Evolutionary conservation across 2,888 invertebrate genomes (phyloP).

Genomic region (Thera obeliscata): DNA sequence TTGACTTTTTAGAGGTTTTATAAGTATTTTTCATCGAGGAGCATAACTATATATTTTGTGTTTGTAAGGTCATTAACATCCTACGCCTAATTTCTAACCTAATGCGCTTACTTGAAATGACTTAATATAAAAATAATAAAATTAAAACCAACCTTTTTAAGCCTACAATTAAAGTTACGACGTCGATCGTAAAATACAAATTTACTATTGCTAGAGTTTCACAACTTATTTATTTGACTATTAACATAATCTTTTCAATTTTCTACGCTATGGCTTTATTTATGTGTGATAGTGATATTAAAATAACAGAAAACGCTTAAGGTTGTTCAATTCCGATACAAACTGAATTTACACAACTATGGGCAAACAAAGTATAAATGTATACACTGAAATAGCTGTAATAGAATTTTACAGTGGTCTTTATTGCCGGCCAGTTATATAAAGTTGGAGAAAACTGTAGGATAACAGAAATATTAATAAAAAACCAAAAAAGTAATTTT

Average conservation of each 20-base stretch:
- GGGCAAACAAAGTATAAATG: too few relatives aligned
- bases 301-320: background rate
- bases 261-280: slow-evolving; percentile 7
- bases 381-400: too few relatives aligned
- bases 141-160: slow-evolving; percentile 19
- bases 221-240: slow-evolving; percentile 12
- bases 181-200: slow-evolving; percentile 22
- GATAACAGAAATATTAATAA: too few relatives aligned
- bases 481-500: too few relatives aligned
- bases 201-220: background rate
- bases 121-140: slow-evolving; percentile 21
- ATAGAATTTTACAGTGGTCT: too few relatives aligned
- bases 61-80: too few relatives aligned
- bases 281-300: background rate
- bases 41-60: background rate
- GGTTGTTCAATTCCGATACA: too few relatives aligned
- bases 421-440: too few relatives aligned
- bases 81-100: background rate
- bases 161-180: slow-evolving; percentile 14
- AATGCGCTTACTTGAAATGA: slow-evolving; percentile 12
- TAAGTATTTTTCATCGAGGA: background rate
- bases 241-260: slow-evolving; percentile 16
- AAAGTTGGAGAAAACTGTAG: too few relatives aligned
- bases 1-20: too few relatives aligned
- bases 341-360: too few relatives aligned